Evolutionary conservation across 2,797 vertebrate species (phyloP).

Genomic region (Miopithecus talapoin): DNA sequence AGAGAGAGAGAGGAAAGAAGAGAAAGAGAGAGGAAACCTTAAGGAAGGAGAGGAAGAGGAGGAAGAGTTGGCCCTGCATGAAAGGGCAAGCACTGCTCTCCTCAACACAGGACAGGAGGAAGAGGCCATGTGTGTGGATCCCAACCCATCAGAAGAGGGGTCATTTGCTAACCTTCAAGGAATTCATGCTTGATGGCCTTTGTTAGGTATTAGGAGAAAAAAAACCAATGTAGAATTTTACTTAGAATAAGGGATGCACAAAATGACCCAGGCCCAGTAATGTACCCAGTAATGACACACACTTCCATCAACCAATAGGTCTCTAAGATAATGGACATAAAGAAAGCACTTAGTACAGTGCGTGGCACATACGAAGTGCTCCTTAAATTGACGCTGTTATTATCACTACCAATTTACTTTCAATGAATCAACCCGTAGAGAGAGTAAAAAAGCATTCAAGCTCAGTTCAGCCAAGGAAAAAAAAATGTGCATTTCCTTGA

Average conservation of each 20-base stretch:
- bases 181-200: neutral
- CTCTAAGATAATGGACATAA: neutral
- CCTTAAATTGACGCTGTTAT: neutral
- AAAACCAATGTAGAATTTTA: neutral
- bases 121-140: rapidly evolving
- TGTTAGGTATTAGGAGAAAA: neutral
- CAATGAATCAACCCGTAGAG: neutral
- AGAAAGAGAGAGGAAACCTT: neutral
- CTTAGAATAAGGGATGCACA: neutral
- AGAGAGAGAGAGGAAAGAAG: too few species aligned
- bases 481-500: neutral
- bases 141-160: neutral
- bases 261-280: too few species aligned
- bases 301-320: neutral
- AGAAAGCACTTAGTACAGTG: neutral
- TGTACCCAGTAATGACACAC: rapidly evolving
- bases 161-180: neutral
- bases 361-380: neutral
- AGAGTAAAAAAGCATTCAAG: neutral
- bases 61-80: too few species aligned
- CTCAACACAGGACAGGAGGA: neutral
- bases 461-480: neutral
- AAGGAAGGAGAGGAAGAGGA: neutral
- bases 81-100: neutral
- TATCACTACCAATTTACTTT: neutral